These are phyloP conservation scores for Elanoides forficatus DNA, from an alignment of 2,113 vertebrate species.

Conservation along the genomic window DNA sequence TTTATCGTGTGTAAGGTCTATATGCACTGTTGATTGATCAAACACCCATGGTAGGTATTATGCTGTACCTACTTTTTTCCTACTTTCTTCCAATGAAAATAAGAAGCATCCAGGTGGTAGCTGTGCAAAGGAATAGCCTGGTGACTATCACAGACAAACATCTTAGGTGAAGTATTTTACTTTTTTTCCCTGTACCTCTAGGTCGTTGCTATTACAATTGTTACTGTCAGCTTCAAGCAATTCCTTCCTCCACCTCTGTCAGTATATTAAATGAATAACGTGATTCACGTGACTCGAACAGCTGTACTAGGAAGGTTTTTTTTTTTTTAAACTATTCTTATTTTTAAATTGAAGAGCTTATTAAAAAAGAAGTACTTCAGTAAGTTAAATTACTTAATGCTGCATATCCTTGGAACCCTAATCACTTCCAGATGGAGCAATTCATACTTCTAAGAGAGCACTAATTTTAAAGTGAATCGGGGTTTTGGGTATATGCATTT, in stretches of 20 bases:
- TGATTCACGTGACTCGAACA: constrained; percentile 45
- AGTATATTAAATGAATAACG: constrained; percentile 1
- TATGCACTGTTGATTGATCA: neutral
- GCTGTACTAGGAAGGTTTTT: constrained; percentile 37
- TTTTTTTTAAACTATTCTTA: constrained; percentile 52
- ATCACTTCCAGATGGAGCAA: constrained; percentile 70
- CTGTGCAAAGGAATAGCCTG: fast-evolving
- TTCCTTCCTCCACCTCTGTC: neutral
- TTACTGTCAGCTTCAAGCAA: neutral
- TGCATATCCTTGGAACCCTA: constrained; percentile 62
- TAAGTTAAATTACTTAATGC: constrained; percentile 69
- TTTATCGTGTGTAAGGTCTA: neutral
- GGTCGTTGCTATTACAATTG: neutral
- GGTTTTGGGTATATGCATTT: constrained; percentile 53
- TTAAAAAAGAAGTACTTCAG: constrained; percentile 63
- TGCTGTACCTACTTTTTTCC: neutral
- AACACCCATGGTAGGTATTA: neutral
- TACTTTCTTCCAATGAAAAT: neutral
- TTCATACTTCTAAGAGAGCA: constrained; percentile 63
- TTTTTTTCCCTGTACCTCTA: neutral
- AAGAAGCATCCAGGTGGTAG: neutral
- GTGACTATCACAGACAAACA: neutral
- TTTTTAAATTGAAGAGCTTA: constrained; percentile 69
- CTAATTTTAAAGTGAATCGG: constrained; percentile 67
- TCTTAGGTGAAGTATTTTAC: neutral